Conservation (phyloP, 2,888 invertebrate genomes). For the Drosophila neotestacea region DNA sequence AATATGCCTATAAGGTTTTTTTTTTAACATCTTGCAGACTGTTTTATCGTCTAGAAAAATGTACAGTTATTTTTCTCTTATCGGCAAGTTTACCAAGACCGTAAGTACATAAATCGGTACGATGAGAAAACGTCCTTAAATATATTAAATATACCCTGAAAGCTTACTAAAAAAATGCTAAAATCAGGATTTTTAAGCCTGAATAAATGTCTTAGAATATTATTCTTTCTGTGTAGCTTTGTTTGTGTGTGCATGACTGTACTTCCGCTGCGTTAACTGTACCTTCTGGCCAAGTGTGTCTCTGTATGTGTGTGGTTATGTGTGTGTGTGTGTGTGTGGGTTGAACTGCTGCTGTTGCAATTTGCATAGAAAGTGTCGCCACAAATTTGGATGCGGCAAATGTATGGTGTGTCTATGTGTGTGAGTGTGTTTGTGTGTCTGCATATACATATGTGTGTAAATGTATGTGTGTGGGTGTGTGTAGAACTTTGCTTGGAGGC, state of each 20-base stretch:
- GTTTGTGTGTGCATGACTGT: slow-evolving; percentile 63
- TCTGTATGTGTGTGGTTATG: slow-evolving; percentile 24
- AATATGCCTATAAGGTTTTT: no score
- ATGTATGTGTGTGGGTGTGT: slow-evolving; percentile 3
- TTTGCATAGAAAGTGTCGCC: slow-evolving; percentile 83
- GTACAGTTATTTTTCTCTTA: no score
- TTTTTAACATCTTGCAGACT: no score
- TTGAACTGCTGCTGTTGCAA: slow-evolving; percentile 49
- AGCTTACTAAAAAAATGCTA: no score
- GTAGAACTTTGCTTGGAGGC: slow-evolving; percentile 29
- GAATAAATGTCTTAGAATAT: no score
- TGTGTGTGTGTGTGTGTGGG: slow-evolving; percentile 14
- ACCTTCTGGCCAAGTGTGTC: slow-evolving; percentile 58
- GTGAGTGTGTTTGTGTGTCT: slow-evolving; percentile 5
- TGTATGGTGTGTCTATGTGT: slow-evolving; percentile 24
- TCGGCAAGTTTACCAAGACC: no score
- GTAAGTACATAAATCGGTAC: no score
- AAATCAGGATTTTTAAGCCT: no score
- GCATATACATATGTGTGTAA: slow-evolving; percentile 8
- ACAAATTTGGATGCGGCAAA: slow-evolving; percentile 59
- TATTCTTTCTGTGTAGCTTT: slow-evolving; percentile 5
- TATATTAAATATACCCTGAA: no score
- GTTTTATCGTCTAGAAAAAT: no score
- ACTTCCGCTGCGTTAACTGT: slow-evolving; percentile 76
- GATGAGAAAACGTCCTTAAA: no score